These are phyloP conservation scores for Carduelis carduelis DNA, from an alignment of 2,797 vertebrate genomes.

Conservation along the genomic window DNA sequence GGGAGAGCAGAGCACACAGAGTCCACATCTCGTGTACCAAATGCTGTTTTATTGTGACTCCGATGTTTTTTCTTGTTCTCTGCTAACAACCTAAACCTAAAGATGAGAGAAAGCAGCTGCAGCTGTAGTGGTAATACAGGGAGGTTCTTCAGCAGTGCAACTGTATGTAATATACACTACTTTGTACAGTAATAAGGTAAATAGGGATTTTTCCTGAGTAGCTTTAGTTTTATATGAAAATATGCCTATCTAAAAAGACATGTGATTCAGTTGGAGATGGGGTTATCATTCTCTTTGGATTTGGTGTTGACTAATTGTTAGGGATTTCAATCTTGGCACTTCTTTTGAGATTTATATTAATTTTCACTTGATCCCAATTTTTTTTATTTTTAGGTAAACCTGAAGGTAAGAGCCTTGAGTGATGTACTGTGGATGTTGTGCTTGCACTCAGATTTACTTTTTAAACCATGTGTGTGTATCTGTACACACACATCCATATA, in stretches of 20 bases:
- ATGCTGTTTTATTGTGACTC: neutral
- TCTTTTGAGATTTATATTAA: neutral
- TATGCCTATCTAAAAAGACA: neutral
- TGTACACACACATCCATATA: neutral
- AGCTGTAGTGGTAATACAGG: neutral
- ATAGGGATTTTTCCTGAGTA: neutral
- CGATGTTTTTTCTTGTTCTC: neutral
- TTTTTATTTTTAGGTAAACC: conserved; percentile 65
- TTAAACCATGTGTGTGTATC: neutral
- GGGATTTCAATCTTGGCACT: neutral
- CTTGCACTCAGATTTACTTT: neutral
- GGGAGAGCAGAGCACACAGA: rapidly evolving
- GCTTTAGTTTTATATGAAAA: neutral
- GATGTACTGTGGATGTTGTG: neutral
- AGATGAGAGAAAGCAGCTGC: neutral
- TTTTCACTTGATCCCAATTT: conserved; percentile 2
- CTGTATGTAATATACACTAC: neutral
- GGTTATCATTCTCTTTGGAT: neutral
- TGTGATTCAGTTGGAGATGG: neutral
- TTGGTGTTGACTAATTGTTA: neutral
- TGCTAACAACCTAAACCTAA: neutral
- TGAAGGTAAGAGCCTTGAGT: conserved; percentile 69
- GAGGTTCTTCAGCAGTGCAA: neutral
- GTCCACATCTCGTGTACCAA: rapidly evolving
- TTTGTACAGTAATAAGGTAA: neutral